Evolutionary conservation across 1,140 invertebrate genomes (phyloP).

Genomic region (Pissodes strobi): DNA sequence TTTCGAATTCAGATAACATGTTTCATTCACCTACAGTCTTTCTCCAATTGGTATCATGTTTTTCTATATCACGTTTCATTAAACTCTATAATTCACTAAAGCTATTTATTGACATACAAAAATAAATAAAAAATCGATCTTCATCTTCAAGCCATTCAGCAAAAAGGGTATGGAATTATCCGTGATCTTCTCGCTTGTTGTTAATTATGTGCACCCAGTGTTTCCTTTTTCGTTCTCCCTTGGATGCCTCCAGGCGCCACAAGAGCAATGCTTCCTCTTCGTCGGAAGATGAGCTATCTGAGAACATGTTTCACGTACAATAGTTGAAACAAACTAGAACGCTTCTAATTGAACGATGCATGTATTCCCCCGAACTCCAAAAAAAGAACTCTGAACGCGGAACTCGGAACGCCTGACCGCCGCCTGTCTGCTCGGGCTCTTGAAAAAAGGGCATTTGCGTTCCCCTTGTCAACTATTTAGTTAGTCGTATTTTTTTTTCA

Average conservation of each 20-base stretch:
- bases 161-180: conserved; percentile 6
- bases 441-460: too few relatives aligned
- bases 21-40: not conserved
- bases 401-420: conserved; percentile 8
- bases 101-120: conserved; percentile 11
- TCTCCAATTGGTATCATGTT: conserved; percentile 3
- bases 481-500: too few relatives aligned
- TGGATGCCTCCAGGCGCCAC: not conserved
- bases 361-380: conserved; percentile 2
- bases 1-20: conserved; percentile 5
- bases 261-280: conserved; percentile 17
- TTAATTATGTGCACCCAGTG: conserved; percentile 9
- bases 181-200: conserved; percentile 9
- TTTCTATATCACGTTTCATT: conserved; percentile 11
- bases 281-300: conserved; percentile 7
- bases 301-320: conserved; percentile 5
- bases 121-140: conserved; percentile 13
- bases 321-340: conserved; percentile 11
- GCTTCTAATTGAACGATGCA: conserved; percentile 4
- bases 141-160: conserved; percentile 11
- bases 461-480: too few relatives aligned
- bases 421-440: conserved; percentile 11
- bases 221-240: conserved; percentile 6
- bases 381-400: conserved; percentile 9
- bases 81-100: conserved; percentile 11